Conservation (phyloP, 1,140 invertebrate species). For the Caligus rogercresseyi region DNA sequence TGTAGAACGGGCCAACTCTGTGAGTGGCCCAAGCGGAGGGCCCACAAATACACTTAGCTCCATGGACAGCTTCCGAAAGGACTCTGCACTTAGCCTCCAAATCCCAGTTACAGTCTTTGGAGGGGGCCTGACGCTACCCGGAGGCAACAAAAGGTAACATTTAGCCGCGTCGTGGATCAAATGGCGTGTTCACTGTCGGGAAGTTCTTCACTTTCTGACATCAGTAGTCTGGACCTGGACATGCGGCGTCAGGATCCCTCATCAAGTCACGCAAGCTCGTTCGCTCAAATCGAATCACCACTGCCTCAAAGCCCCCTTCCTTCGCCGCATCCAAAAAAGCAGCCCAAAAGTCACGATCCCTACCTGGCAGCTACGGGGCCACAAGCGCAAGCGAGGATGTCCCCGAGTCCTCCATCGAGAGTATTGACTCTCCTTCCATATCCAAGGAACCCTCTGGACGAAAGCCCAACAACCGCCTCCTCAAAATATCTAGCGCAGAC, state of each 20-base stretch:
- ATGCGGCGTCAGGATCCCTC: background rate
- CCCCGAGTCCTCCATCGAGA: constrained; percentile 22
- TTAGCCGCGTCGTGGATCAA: constrained; percentile 11
- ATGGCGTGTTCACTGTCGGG: constrained; percentile 13
- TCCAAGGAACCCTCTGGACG: constrained; percentile 22
- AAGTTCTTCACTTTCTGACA: constrained; percentile 2
- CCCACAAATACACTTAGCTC: background rate
- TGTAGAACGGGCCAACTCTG: background rate
- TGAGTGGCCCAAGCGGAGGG: background rate
- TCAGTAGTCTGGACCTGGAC: constrained; percentile 2
- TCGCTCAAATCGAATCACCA: background rate
- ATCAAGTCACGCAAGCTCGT: background rate
- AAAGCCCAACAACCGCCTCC: constrained; percentile 22
- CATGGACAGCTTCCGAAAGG: background rate
- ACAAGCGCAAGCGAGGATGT: constrained; percentile 23
- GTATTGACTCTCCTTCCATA: constrained; percentile 22
- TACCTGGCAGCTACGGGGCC: background rate
- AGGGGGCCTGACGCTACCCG: background rate
- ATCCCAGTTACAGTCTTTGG: constrained; percentile 4
- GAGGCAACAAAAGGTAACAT: constrained; percentile 13
- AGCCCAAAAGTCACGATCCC: constrained; percentile 1
- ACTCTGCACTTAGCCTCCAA: constrained; percentile 8
- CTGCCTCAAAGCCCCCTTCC: constrained; percentile 20
- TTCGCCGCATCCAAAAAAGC: constrained; percentile 17
- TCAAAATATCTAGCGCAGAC: constrained; percentile 47